Evolutionary conservation across 2,113 vertebrate species (phyloP).

Genomic region (Calypte anna): DNA sequence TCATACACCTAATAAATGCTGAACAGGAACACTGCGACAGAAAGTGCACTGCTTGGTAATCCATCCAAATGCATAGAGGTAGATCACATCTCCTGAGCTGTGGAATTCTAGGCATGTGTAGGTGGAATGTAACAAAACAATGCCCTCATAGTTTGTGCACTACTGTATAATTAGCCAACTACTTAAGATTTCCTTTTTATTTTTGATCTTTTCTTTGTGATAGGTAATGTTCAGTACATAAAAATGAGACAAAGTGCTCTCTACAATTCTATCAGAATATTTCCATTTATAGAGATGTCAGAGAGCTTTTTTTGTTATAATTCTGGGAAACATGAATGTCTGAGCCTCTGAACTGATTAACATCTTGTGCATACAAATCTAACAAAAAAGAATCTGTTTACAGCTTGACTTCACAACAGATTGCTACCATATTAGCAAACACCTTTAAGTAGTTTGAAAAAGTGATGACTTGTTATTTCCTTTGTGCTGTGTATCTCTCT

Average conservation of each 20-base stretch:
- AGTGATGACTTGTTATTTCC: constrained; percentile 57
- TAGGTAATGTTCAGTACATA: constrained; percentile 11
- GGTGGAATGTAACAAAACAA: constrained; percentile 19
- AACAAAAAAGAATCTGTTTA: constrained; percentile 70
- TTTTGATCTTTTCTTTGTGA: constrained; percentile 25
- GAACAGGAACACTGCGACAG: not conserved
- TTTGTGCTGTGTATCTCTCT: constrained; percentile 14
- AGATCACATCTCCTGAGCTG: not conserved
- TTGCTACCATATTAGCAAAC: constrained; percentile 67
- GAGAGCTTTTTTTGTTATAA: constrained; percentile 36
- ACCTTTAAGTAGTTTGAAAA: constrained; percentile 64
- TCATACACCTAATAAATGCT: not conserved
- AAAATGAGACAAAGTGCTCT: constrained; percentile 5
- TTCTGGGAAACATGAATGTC: constrained; percentile 39
- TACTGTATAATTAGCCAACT: constrained; percentile 3
- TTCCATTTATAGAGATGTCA: constrained; percentile 55
- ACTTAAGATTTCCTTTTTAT: not conserved
- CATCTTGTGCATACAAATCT: constrained; percentile 49
- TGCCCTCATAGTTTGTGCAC: not conserved
- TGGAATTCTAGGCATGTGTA: not conserved
- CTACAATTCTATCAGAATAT: not conserved
- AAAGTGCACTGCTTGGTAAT: not conserved
- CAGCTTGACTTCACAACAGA: constrained; percentile 68
- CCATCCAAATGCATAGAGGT: not conserved
- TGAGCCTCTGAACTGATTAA: constrained; percentile 59